Evolutionary conservation across 2,797 vertebrate species (phyloP).

Genomic region (Decapterus maruadsi): DNA sequence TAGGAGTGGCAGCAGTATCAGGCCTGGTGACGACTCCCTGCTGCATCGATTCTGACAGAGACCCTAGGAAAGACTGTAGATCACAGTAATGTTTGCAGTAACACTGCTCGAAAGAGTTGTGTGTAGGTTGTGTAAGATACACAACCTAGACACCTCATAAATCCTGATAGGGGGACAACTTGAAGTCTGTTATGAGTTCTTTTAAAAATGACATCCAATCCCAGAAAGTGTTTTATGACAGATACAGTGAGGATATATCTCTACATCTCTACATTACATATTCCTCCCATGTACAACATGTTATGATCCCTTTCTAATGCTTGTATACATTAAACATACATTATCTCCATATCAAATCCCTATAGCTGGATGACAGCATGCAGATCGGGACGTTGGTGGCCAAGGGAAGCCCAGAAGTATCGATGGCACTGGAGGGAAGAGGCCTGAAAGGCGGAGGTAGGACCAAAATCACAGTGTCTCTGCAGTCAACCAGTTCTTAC

Average conservation of each 20-base stretch:
- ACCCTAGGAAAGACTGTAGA: conserved; percentile 39
- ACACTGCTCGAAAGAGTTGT: conserved; percentile 14
- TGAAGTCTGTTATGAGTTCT: conserved; percentile 7
- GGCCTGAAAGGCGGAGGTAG: conserved; percentile 96
- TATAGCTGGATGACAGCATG: conserved; percentile 88
- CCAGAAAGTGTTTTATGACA: conserved; percentile 9
- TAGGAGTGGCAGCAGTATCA: conserved; percentile 38
- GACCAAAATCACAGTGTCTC: conserved; percentile 26
- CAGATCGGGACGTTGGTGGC: conserved; percentile 87
- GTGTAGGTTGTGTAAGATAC: conserved; percentile 7
- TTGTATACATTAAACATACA: not conserved
- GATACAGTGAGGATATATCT: not conserved
- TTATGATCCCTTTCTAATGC: not conserved
- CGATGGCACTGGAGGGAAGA: conserved; percentile 90
- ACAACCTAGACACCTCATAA: not conserved
- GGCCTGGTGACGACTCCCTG: conserved; percentile 29
- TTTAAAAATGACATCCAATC: conserved; percentile 5
- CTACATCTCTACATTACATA: not conserved
- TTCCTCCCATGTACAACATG: not conserved
- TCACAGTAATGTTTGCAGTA: conserved; percentile 48
- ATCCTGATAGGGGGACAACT: conserved; percentile 14
- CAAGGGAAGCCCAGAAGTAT: conserved; percentile 85
- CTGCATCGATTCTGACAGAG: conserved; percentile 63
- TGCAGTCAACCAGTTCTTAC: not conserved
- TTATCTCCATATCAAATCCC: conserved; percentile 43